Evolutionary conservation across 1,140 invertebrate species (phyloP), one percentile per base, ranked within the genome.

Genomic region (Drosophila varians): DNA sequence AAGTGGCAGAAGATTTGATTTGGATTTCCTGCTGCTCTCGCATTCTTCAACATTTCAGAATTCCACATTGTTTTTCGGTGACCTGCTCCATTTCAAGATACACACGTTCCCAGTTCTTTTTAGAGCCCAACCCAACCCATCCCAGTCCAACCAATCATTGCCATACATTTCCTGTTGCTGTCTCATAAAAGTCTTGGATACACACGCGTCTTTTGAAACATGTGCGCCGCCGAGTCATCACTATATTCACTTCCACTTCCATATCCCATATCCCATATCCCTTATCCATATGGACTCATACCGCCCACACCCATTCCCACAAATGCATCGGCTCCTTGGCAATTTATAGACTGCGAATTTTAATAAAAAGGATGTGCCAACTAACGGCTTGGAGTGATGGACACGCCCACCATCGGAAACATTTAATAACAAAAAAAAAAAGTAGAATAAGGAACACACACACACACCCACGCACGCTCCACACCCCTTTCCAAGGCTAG

Each of bases 331-430:
- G 74, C 74, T 84, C 64, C 72, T 71, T 74, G 34, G 28, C 57
- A 84, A 86, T 86, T 86, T 86, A 87, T 86, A 82, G 82, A 86
- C 80, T 82, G 77, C 80, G 84, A 70, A 74, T 74, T 87, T 87
- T 77, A 82, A 82, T 87, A 70, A 82, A 78, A 77, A 60, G 49
- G 36, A 74, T 65, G 71, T 55, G 43, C 58, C 47, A 52, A 53
- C 25, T 72, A 58, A 66, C 65, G 42, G 45, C 51, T 57, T 38
- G 43, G 60, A 61, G 60, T 64, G 60, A 72, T 58, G 73, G 48
- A 26, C 56, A 75, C 52, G 47, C 71, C 70, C 64, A 78, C 71
- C 53, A 71, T 65, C 48, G 60, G 34, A 53, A 70, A 58, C 68
- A 74, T 64, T 84, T 84, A 86, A 86, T 76, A 86, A 86, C 78